Conservation (phyloP, 2,797 vertebrate genomes). For the Sebastes goodei region DNA sequence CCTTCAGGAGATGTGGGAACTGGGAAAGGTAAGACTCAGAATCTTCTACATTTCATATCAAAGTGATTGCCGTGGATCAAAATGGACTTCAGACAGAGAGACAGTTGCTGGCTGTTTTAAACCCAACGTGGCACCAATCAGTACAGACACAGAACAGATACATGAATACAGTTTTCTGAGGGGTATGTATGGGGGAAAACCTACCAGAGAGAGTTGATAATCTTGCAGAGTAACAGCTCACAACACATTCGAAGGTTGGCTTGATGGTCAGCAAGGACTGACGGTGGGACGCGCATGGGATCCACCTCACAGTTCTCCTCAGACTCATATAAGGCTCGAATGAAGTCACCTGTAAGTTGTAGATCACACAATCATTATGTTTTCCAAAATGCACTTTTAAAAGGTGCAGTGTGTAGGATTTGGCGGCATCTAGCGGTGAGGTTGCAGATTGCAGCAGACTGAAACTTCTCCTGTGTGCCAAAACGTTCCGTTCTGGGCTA, state of each 20-base stretch:
- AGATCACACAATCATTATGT: not conserved
- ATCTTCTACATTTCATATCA: not conserved
- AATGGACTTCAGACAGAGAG: not conserved
- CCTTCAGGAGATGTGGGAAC: not conserved
- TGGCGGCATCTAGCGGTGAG: too few species aligned
- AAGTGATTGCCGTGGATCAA: not conserved
- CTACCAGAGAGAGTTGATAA: constrained; percentile 98
- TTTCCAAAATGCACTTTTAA: not conserved
- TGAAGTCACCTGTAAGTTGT: constrained; percentile 89
- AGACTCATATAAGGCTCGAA: constrained; percentile 95
- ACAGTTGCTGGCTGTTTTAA: not conserved
- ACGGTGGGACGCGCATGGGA: constrained; percentile 95
- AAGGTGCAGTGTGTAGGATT: too few species aligned
- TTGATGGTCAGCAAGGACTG: constrained; percentile 94
- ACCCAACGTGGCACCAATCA: not conserved
- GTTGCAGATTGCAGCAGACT: too few species aligned
- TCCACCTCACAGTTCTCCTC: constrained; percentile 99
- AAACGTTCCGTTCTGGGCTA: too few species aligned
- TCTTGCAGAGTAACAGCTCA: constrained; percentile 97
- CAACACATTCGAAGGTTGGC: constrained; percentile 99
- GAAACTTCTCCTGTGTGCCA: too few species aligned
- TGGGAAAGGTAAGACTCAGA: not conserved
- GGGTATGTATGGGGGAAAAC: constrained; percentile 33
- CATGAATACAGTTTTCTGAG: not conserved
- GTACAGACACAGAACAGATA: not conserved